Evolutionary conservation across 2,797 vertebrate genomes (phyloP), one percentile per base, ranked within the genome.

Genomic region (Ctenopoma kingsleyae): DNA sequence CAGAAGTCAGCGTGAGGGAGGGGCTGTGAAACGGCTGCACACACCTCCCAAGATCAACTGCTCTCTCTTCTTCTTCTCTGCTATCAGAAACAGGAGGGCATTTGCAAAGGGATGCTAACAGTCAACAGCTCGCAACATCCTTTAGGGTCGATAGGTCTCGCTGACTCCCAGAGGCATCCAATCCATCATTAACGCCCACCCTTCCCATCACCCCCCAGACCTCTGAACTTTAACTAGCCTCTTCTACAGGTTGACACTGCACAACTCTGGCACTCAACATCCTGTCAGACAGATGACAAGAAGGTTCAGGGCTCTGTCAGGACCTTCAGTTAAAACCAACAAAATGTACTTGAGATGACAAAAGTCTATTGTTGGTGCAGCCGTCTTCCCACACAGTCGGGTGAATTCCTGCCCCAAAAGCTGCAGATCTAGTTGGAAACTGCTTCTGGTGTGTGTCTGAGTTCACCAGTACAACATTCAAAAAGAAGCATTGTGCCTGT

Each of bases 1-100:
- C 74, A 87, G 23, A 71, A 76, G 76, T 85, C 76, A 67, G 20
- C 4, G 6, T 0, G 13, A 54, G 40, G 43, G 69, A 53, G 71
- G 48, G 67, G 56, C 16, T 55, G 48, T 59, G 57, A 71, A 64
- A 72, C n/a, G 44, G 44, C 73, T 53, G 25, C 62, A 47, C 23
- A 15, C 35, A 23, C 69, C 58, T 65, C 49, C 49, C 12, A 19
- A 8, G 27, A 77, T 62, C 58, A 51, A 71, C 32, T 57, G 57
- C 76, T 78, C 76, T 78, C 53, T 53, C 63, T 30, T 30, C 3
- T 27, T 6, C 27, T 30, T 7, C 27, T 88, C 77, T 62, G 52
- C 58, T 20, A 17, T 48, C 19, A n/a, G 35, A 63, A 11, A 57
- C 1, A 0, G 5, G 11, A 53, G 15, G 8, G n/a, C 12, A 5